Percentiles rank a stretch among this genome's conserved stretches.
phyloP scores from a whole-genome alignment of 2,888 invertebrate species.

The Deilephila porcellus region DNA sequence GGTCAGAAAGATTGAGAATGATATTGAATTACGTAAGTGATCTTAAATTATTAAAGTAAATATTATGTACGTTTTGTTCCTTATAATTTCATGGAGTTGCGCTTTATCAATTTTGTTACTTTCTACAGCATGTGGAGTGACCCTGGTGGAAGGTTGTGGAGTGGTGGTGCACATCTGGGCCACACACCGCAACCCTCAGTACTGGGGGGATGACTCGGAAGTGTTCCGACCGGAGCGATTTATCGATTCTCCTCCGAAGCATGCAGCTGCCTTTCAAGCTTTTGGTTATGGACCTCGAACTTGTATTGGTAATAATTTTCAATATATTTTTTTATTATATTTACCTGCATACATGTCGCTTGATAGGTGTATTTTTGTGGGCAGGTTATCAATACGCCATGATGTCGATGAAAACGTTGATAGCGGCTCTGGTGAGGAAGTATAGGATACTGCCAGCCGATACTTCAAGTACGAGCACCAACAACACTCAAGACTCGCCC shows the following conservation, averaged over 20 bases:
- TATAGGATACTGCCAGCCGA: conserved; percentile 42
- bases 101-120: not conserved
- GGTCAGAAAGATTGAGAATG: conserved; percentile 39
- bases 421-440: conserved; percentile 47
- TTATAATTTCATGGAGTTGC: not conserved
- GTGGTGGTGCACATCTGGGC: conserved; percentile 54
- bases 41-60: no score
- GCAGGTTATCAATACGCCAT: conserved; percentile 39
- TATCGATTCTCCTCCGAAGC: conserved; percentile 44
- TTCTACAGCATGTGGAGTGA: conserved; percentile 33
- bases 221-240: conserved; percentile 64
- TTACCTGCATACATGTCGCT: no score
- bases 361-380: no score
- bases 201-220: conserved; percentile 63
- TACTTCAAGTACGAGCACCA: not conserved
- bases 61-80: not conserved
- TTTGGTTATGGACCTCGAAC: conserved; percentile 57
- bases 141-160: conserved; percentile 46
- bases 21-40: conserved; percentile 41
- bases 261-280: conserved; percentile 53
- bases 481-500: conserved; percentile 32
- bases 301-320: conserved; percentile 53
- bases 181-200: conserved; percentile 57
- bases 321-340: no score
- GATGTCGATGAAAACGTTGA: conserved; percentile 51